These are phyloP conservation scores for Drosophila rellima DNA, from an alignment of 2,888 invertebrate genomes.

Conservation along the genomic window DNA sequence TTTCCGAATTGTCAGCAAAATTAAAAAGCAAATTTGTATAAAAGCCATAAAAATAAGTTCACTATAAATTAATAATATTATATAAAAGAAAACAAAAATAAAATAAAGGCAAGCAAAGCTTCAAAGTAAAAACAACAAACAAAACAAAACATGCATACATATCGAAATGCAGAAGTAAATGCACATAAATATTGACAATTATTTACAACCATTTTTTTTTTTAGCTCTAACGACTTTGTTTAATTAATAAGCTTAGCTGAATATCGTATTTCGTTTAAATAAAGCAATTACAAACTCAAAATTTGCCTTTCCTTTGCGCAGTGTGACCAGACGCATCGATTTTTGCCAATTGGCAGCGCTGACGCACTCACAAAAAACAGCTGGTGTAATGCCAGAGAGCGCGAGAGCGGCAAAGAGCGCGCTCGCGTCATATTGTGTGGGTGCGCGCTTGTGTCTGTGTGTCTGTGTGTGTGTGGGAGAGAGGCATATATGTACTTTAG, in stretches of 20 bases:
- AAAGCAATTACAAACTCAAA: constrained; percentile 59
- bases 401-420: constrained; percentile 5
- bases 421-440: constrained; percentile 56
- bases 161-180: constrained; percentile 25
- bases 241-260: constrained; percentile 53
- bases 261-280: constrained; percentile 61
- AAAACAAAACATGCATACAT: constrained; percentile 24
- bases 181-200: constrained; percentile 21
- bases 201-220: constrained; percentile 46
- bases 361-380: constrained; percentile 38
- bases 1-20: constrained; percentile 29
- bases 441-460: constrained; percentile 27
- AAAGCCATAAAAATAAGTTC: constrained; percentile 83
- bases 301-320: constrained; percentile 4
- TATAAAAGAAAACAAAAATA: constrained; percentile 4
- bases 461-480: constrained; percentile 4
- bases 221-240: constrained; percentile 49
- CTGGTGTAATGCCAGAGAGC: constrained; percentile 19
- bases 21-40: constrained; percentile 50
- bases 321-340: constrained; percentile 31
- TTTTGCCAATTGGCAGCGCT: constrained; percentile 39
- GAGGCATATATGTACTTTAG: constrained; percentile 1
- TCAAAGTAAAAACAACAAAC: constrained; percentile 5
- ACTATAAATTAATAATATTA: constrained; percentile 61
- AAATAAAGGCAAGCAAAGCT: constrained; percentile 17